Evolutionary conservation across 2,888 invertebrate genomes (phyloP).

Genomic region (Muschampia plurimacula): DNA sequence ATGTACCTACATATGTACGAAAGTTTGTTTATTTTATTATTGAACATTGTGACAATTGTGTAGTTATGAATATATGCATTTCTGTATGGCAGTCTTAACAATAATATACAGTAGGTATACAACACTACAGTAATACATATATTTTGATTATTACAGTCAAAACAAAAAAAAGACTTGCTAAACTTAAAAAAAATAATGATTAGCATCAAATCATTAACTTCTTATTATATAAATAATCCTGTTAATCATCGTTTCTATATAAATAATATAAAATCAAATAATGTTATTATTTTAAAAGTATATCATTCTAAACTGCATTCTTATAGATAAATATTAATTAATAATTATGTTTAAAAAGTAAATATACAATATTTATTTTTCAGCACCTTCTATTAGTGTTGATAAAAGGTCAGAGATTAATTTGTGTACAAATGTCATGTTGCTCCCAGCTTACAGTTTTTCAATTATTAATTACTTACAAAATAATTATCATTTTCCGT

Average conservation of each 20-base stretch:
- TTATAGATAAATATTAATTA: neutral
- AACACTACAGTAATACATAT: no score
- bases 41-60: neutral
- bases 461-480: constrained; percentile 12
- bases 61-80: no score
- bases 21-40: no score
- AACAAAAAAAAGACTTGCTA: neutral
- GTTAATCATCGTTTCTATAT: no score
- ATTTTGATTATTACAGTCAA: neutral
- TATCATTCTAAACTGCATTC: neutral
- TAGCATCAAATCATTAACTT: no score
- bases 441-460: constrained; percentile 65
- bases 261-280: no score
- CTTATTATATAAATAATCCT: no score
- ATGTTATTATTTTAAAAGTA: no score
- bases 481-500: neutral
- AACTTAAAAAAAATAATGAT: no score
- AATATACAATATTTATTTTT: constrained; percentile 68
- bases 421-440: constrained; percentile 68
- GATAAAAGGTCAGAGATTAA: constrained; percentile 73
- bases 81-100: no score
- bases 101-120: no score
- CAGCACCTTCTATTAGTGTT: constrained; percentile 73
- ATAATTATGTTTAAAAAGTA: constrained; percentile 33
- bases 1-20: no score